Evolutionary conservation across 2,797 vertebrate species (phyloP).

Genomic region (Hozukius guyotensis): DNA sequence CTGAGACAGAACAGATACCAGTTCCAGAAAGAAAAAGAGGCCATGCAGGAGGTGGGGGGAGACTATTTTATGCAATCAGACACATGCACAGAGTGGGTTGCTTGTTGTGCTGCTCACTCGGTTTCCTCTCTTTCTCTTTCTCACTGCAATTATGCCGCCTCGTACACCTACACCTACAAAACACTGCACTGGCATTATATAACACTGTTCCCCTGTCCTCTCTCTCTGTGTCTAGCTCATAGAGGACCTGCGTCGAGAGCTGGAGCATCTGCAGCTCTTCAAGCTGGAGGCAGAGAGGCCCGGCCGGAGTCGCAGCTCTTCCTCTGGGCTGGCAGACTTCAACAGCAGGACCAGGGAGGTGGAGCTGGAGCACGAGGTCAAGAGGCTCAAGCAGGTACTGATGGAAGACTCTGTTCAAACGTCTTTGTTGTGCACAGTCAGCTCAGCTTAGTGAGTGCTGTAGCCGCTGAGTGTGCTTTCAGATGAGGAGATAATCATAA

Average conservation of each 20-base stretch:
- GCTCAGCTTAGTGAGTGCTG: background rate
- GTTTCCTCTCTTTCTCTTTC: background rate
- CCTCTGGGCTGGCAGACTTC: constrained; percentile 88
- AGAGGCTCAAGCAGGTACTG: constrained; percentile 92
- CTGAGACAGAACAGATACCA: constrained; percentile 92
- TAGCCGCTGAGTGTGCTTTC: background rate
- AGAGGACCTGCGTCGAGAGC: constrained; percentile 92
- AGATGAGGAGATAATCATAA: background rate
- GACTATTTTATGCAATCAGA: background rate
- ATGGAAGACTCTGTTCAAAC: background rate
- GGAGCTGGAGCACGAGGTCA: constrained; percentile 94
- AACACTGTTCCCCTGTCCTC: constrained; percentile 7
- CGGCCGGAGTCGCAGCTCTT: constrained; percentile 85
- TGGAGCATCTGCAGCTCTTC: constrained; percentile 94
- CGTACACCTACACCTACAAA: constrained; percentile 18
- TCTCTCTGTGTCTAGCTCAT: constrained; percentile 85
- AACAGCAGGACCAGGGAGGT: constrained; percentile 89
- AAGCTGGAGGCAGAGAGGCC: constrained; percentile 91
- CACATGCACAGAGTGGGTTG: background rate
- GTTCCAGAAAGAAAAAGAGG: constrained; percentile 95
- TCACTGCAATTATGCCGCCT: constrained; percentile 9
- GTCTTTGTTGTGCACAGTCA: background rate
- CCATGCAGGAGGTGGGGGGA: constrained; percentile 91
- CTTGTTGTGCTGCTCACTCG: constrained; percentile 8
- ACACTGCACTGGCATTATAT: constrained; percentile 21